These are phyloP conservation scores for Philopotamus ludificatus DNA, from an alignment of 1,140 invertebrate species.

Conservation along the genomic window DNA sequence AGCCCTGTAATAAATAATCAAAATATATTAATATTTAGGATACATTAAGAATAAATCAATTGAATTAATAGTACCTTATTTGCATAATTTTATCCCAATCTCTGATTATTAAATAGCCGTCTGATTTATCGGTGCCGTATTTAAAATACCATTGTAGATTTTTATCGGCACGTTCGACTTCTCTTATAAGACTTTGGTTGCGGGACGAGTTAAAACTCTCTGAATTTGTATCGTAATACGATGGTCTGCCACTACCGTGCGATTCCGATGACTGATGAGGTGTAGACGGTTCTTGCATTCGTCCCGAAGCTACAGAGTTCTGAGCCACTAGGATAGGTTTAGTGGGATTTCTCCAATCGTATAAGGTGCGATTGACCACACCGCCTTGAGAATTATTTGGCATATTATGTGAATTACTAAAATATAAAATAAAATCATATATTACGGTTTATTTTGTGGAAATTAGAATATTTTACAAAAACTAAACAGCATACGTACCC, in stretches of 20 bases:
- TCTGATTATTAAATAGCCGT: too few species aligned
- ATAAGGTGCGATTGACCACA: conserved; percentile 24
- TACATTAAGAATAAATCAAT: conserved; percentile 12
- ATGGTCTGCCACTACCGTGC: conserved; percentile 7
- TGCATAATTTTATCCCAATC: conserved; percentile 31
- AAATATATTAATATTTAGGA: neutral
- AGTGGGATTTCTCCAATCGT: conserved; percentile 31
- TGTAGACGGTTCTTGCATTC: conserved; percentile 6
- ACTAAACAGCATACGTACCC: conserved; percentile 22
- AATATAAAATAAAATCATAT: conserved; percentile 7
- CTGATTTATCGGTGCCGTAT: conserved; percentile 25
- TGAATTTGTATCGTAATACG: conserved; percentile 36
- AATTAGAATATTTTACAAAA: neutral
- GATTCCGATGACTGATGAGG: conserved; percentile 13
- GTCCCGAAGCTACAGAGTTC: neutral
- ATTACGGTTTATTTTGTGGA: too few species aligned
- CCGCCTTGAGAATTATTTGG: conserved; percentile 30
- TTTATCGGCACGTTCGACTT: conserved; percentile 33
- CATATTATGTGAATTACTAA: too few species aligned
- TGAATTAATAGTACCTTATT: conserved; percentile 33
- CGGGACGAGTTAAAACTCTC: conserved; percentile 34
- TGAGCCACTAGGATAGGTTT: conserved; percentile 37
- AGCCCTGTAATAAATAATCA: conserved; percentile 45
- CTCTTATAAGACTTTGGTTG: conserved; percentile 32
- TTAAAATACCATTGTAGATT: conserved; percentile 37